phyloP scores from a whole-genome alignment of 1,140 invertebrate species.

The roundworm (Caenorhabditis elegans) region DNA sequence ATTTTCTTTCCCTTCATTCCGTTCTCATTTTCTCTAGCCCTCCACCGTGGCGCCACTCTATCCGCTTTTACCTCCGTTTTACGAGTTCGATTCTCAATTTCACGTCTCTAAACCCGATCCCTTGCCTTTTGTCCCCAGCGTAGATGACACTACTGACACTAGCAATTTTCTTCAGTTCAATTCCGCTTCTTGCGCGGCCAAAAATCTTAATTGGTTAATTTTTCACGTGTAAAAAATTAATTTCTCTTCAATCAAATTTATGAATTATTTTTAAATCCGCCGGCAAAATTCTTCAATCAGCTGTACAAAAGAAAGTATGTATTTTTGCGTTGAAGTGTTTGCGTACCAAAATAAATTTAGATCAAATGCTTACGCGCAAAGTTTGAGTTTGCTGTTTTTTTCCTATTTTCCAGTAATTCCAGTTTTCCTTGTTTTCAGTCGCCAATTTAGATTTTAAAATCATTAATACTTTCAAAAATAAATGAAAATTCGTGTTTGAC shows the following conservation, averaged over 20 bases:
- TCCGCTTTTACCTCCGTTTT: conserved; percentile 7
- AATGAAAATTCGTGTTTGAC: conserved; percentile 16
- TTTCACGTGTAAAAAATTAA: too few relatives aligned
- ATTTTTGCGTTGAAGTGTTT: not conserved
- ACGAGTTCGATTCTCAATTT: conserved; percentile 30
- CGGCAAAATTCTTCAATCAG: too few relatives aligned
- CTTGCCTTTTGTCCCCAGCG: not conserved
- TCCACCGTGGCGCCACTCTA: not conserved
- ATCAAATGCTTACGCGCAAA: not conserved
- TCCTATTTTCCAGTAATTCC: too few relatives aligned
- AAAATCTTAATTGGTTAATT: not conserved
- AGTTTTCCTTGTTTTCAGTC: too few relatives aligned
- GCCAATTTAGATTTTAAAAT: too few relatives aligned
- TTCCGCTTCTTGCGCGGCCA: not conserved
- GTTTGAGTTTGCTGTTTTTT: too few relatives aligned
- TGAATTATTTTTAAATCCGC: too few relatives aligned
- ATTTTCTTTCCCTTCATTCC: not conserved
- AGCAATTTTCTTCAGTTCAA: not conserved
- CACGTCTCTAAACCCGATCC: conserved; percentile 22
- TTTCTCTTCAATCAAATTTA: too few relatives aligned
- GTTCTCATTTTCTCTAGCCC: not conserved
- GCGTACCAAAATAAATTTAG: not conserved
- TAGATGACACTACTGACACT: not conserved
- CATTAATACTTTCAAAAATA: conserved; percentile 25
- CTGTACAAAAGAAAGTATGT: too few relatives aligned